Evolutionary conservation across 2,888 invertebrate genomes (phyloP).

Genomic region (Dicycla oo): DNA sequence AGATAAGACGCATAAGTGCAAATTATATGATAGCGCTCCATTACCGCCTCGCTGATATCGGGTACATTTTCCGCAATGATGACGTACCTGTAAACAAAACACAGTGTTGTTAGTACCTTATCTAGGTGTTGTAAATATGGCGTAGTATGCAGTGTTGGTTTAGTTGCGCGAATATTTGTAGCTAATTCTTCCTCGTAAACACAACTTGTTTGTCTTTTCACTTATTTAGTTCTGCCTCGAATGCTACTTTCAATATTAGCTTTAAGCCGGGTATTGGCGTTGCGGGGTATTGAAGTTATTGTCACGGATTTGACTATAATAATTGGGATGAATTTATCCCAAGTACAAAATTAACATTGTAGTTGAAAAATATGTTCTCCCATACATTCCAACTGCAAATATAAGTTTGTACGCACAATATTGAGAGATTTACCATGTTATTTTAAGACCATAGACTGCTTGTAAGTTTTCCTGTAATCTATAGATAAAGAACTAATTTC

Average conservation of each 20-base stretch:
- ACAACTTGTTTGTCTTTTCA: slow-evolving; percentile 33
- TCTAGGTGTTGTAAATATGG: slow-evolving; percentile 33
- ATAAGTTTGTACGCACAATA: too few species aligned
- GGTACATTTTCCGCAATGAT: slow-evolving; percentile 20
- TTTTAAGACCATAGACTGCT: too few species aligned
- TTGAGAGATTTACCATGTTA: too few species aligned
- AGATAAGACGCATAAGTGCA: slow-evolving; percentile 43
- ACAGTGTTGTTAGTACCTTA: slow-evolving; percentile 41
- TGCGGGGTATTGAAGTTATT: not conserved
- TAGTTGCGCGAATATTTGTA: slow-evolving; percentile 12
- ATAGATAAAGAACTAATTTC: too few species aligned
- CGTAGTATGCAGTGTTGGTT: slow-evolving; percentile 13
- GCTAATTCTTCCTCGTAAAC: slow-evolving; percentile 26
- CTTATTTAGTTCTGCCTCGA: slow-evolving; percentile 17
- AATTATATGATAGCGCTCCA: slow-evolving; percentile 29
- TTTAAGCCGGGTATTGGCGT: too few species aligned
- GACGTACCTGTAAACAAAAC: slow-evolving; percentile 57
- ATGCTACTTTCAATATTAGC: slow-evolving; percentile 4
- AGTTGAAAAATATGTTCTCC: too few species aligned
- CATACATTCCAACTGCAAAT: too few species aligned
- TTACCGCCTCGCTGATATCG: slow-evolving; percentile 35
- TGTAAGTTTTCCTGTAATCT: too few species aligned
- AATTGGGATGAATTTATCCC: too few species aligned
- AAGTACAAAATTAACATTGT: too few species aligned
- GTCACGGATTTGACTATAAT: not conserved